phyloP scores from a whole-genome alignment of 2,113 vertebrate species.

The Rhabdornis inornatus region DNA sequence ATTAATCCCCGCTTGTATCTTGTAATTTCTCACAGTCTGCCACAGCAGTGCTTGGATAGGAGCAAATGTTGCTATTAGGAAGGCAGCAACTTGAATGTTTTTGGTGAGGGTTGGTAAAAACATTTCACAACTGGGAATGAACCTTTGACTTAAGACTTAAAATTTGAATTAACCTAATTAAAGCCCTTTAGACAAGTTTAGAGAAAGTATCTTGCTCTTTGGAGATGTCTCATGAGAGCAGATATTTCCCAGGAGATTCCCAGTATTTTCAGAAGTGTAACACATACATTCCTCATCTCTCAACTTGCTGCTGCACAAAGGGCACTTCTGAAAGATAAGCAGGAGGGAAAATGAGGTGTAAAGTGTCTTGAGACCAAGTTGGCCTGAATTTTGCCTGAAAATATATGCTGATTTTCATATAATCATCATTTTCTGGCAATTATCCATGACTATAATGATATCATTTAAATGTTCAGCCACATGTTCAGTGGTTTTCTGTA shows the following conservation, averaged over 20 bases:
- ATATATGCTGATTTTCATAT: not conserved
- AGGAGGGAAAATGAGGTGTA: not conserved
- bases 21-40: slow-evolving; percentile 27
- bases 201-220: not conserved
- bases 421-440: not conserved
- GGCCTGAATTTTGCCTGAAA: not conserved
- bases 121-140: not conserved
- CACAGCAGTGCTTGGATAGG: not conserved
- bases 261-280: not conserved
- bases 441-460: not conserved
- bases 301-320: not conserved
- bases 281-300: not conserved
- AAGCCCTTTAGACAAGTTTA: not conserved
- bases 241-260: not conserved
- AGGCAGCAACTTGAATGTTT: not conserved
- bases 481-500: not conserved
- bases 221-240: not conserved
- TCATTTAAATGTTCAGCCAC: not conserved
- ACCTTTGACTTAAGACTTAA: not conserved
- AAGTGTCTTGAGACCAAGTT: not conserved
- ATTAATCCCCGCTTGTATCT: slow-evolving; percentile 31
- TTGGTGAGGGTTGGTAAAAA: not conserved
- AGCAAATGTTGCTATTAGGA: not conserved
- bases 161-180: slow-evolving; percentile 22
- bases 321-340: not conserved